Conservation (phyloP, 2,888 invertebrate genomes). For the Pemphredon lugubris region DNA sequence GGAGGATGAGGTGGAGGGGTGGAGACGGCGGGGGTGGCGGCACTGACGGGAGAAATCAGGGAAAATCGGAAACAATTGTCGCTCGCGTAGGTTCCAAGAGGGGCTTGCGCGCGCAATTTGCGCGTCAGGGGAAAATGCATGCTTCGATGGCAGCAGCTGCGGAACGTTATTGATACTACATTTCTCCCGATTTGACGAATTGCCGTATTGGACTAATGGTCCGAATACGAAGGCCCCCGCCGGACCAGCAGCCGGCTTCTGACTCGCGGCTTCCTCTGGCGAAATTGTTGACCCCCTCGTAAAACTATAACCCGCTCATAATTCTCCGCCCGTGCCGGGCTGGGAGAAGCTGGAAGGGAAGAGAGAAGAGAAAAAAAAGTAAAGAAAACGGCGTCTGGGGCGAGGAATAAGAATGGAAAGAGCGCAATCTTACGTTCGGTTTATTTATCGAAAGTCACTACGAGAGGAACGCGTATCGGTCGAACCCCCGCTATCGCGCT, state of each 20-base stretch:
- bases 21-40: background rate
- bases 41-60: slow-evolving; percentile 19
- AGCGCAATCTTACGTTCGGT: slow-evolving; percentile 43
- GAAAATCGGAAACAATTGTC: slow-evolving; percentile 67
- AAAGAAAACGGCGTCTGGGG: slow-evolving; percentile 16
- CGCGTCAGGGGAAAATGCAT: slow-evolving; percentile 77
- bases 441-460: slow-evolving; percentile 39
- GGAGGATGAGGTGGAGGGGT: background rate
- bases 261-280: slow-evolving; percentile 51
- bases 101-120: slow-evolving; percentile 68
- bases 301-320: slow-evolving; percentile 73
- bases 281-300: slow-evolving; percentile 70
- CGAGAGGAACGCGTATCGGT: background rate
- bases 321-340: slow-evolving; percentile 57
- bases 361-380: slow-evolving; percentile 39
- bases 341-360: slow-evolving; percentile 17
- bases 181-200: slow-evolving; percentile 81
- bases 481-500: too few relatives aligned
- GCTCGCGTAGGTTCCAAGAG: slow-evolving; percentile 54
- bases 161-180: slow-evolving; percentile 81
- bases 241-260: slow-evolving; percentile 22
- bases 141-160: slow-evolving; percentile 80
- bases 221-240: slow-evolving; percentile 70
- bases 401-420: slow-evolving; percentile 32
- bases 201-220: slow-evolving; percentile 79